Evolutionary conservation across 2,888 invertebrate genomes (phyloP), one percentile per base, ranked within the genome.

Genomic region (Acanthosepion lycidas): DNA sequence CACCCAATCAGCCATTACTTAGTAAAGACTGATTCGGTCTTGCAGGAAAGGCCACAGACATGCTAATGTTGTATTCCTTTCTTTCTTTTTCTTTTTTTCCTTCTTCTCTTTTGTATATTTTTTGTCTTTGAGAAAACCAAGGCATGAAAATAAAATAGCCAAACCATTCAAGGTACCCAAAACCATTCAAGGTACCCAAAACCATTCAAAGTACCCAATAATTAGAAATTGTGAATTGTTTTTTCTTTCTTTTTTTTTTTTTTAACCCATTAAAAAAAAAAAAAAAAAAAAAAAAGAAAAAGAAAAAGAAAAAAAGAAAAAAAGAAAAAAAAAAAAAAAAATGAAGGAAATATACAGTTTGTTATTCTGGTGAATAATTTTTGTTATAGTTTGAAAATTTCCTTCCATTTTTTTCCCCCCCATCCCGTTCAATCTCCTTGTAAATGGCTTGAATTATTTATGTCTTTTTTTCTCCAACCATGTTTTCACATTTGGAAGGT

Each of bases 31-130:
- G 49, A 93, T 20, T 49, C 53, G 28, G 93, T 93, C 93, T n/a
- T 49, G 93, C 53, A 93, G n/a, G 93, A 93, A 93, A 93, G 93
- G 93, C 93, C 93, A 93, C 93, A 93, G 51, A 93, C 93, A 93
- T 93, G 18, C 93, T 51, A 6, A 49, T 93, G 93, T 93, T 93
- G 93, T 53, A 93, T 93, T 93, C 93, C 93, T 93, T 93, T 92
- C 49, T 51, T n/a, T 42, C 20, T 59, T 59, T 59, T 59, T 59
- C 49, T 51, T n/a, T 42, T 23, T 59, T 59, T 59, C 23, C 23
- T 59, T 23, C 51, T 51, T 51, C 51, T 59, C 59, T 59, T 59
- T 59, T 59, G 59, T 20, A 23, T 59, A 23, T 59, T 78, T 78
- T 78, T n/a, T n/a, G 78, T 78, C n/a, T 78, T 78, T 78, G n/a